phyloP scores from a whole-genome alignment of 2,113 vertebrate species.

The Shinisaurus crocodilurus region DNA sequence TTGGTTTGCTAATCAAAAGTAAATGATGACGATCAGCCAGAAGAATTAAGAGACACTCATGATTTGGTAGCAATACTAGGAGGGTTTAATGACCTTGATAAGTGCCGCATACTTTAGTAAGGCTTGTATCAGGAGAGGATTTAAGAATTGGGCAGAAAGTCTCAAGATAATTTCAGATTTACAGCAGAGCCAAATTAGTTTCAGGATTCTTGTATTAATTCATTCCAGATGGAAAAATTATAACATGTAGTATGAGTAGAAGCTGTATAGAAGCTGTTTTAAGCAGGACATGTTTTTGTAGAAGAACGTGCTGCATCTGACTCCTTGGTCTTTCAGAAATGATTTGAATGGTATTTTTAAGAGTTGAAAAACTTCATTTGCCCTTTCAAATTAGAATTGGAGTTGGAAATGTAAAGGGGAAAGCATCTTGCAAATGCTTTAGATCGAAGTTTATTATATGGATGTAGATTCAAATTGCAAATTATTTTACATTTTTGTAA shows the following conservation, averaged over 20 bases:
- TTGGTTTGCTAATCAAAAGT: not conserved
- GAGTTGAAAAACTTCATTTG: not conserved
- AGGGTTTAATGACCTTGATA: not conserved
- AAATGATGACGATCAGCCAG: not conserved
- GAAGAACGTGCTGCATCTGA: not conserved
- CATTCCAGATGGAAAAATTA: conserved; percentile 11
- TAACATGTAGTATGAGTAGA: not conserved
- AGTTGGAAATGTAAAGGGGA: not conserved
- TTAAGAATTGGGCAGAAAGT: not conserved
- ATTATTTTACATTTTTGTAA: not conserved
- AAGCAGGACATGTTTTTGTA: not conserved
- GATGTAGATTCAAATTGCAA: not conserved
- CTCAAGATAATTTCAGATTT: conserved; percentile 15
- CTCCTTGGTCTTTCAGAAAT: not conserved
- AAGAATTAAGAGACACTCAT: not conserved
- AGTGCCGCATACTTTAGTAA: not conserved
- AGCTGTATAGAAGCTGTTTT: not conserved
- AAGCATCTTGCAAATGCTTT: not conserved
- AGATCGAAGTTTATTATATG: not conserved
- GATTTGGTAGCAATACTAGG: not conserved
- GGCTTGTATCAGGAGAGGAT: not conserved
- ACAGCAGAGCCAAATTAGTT: conserved; percentile 2
- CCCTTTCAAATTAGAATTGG: not conserved
- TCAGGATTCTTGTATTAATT: conserved; percentile 10
- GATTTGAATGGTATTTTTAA: not conserved